Base-by-base conservation (phyloP, 2,113 vertebrate species). In the Manacus vitellinus region DNA sequence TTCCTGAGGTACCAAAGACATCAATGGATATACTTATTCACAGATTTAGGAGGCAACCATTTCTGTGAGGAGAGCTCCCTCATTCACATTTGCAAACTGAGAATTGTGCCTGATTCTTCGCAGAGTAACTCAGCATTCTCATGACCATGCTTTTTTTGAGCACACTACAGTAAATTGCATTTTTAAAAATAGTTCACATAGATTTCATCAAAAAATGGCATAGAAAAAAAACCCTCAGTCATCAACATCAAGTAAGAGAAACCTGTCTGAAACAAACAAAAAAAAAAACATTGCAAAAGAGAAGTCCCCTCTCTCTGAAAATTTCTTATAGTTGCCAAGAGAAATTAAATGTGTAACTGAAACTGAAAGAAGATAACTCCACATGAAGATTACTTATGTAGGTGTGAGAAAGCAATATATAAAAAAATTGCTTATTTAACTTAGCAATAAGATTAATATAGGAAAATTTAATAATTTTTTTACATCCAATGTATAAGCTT, bases 131-230 rank as follows among this genome's bases (percentile, higher is more conserved):
- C 46, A 41, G 28, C 7, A 88, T 37, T 63, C 5, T 1, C 8
- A 37, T n/a, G 21, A 18, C 14, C 22, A 54, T 72, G 13, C 2
- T 88, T 86, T 74, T 90, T 89, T 83, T 47, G 63, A 92, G 77
- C 15, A 82, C 33, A 63, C 37, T 75, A 58, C 3, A 39, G 10
- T 74, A 88, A 91, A 81, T 21, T 80, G 16, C 24, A 70, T 80
- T 97, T 96, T 87, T 56, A 28, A 94, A 96, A 94, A 86, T 43
- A 59, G 44, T 70, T 93, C 75, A 51, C 44, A 68, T 31, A 67
- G 10, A 51, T 83, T 83, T n/a, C 23, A 90, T 49, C 11, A 78
- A 55, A 88, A 94, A 94, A 52, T 44, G 21, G 4, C 54, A 90
- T 56, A 68, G 24, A 39, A 47, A 78, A 81, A 88, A 68, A 77